A percentile compares a stretch with the other conserved stretches of the same genome.
Conservation (phyloP, 2,888 invertebrate genomes). For the Eudemis profundana region DNA sequence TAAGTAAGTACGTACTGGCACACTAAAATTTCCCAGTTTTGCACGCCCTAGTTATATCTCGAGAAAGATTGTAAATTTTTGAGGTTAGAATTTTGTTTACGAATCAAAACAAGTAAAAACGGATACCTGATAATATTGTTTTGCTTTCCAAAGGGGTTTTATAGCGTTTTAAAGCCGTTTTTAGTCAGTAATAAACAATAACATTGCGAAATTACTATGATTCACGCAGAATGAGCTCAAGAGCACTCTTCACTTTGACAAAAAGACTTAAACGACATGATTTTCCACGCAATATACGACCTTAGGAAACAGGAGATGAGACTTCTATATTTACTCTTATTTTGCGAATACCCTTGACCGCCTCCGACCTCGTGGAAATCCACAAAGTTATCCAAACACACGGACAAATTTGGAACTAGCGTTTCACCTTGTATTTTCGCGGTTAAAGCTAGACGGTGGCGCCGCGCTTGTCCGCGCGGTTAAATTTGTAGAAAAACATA, state of each 20-base stretch:
- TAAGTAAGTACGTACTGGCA: too few relatives aligned
- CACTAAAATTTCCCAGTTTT: too few relatives aligned
- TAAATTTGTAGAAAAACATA: neutral
- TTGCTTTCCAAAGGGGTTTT: neutral
- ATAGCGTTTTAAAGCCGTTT: neutral
- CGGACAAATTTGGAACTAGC: conserved; percentile 43
- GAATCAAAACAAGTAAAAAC: too few relatives aligned
- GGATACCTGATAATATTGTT: too few relatives aligned
- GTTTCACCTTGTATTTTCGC: neutral
- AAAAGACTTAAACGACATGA: neutral
- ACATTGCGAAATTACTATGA: conserved; percentile 27
- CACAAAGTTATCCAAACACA: neutral
- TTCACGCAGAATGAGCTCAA: conserved; percentile 17
- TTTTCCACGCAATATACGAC: neutral
- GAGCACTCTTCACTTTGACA: too few relatives aligned
- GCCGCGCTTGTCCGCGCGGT: neutral
- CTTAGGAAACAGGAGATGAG: neutral
- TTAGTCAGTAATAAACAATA: conserved; percentile 13
- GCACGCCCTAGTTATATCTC: too few relatives aligned
- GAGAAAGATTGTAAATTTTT: too few relatives aligned
- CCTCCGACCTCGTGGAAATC: conserved; percentile 52
- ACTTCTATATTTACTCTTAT: conserved; percentile 23
- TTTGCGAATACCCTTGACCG: conserved; percentile 63
- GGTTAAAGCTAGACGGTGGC: neutral
- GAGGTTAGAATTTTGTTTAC: too few relatives aligned